A percentile compares a stretch with the other conserved stretches of the same genome.
Conservation (phyloP, 2,113 vertebrate genomes). For the Recurvirostra avosetta region DNA sequence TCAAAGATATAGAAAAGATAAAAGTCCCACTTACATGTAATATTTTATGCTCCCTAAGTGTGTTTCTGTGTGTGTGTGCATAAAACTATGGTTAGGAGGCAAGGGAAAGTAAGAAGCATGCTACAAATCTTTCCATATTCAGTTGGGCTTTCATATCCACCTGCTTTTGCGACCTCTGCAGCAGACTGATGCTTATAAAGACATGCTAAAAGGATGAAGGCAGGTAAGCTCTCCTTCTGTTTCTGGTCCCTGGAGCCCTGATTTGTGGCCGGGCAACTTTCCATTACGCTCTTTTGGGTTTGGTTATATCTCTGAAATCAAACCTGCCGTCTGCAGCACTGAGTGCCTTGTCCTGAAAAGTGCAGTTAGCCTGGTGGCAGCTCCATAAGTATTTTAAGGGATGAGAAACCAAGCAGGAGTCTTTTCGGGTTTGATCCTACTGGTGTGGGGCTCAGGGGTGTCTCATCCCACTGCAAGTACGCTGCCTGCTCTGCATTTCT, state of each 20-base stretch:
- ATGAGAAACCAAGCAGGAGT: neutral
- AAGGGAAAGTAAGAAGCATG: neutral
- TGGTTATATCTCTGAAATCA: neutral
- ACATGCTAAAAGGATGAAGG: neutral
- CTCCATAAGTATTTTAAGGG: neutral
- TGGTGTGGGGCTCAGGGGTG: neutral
- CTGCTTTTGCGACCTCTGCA: neutral
- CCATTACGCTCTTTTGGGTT: neutral
- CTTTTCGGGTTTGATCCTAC: neutral
- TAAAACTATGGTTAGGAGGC: neutral
- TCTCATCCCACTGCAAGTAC: neutral
- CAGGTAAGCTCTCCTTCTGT: neutral
- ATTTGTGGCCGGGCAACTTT: neutral
- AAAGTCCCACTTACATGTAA: neutral
- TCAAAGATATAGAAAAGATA: neutral
- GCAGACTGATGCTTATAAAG: neutral
- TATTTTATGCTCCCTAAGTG: neutral
- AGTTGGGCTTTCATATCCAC: neutral
- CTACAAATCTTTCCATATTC: neutral
- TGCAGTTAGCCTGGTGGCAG: neutral
- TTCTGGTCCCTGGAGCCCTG: neutral
- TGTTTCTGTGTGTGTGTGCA: neutral
- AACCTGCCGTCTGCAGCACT: neutral
- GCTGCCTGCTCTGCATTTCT: neutral
- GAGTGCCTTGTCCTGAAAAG: neutral